Base-by-base conservation (phyloP, 2,113 vertebrate genomes). In the Anhinga rufa region DNA sequence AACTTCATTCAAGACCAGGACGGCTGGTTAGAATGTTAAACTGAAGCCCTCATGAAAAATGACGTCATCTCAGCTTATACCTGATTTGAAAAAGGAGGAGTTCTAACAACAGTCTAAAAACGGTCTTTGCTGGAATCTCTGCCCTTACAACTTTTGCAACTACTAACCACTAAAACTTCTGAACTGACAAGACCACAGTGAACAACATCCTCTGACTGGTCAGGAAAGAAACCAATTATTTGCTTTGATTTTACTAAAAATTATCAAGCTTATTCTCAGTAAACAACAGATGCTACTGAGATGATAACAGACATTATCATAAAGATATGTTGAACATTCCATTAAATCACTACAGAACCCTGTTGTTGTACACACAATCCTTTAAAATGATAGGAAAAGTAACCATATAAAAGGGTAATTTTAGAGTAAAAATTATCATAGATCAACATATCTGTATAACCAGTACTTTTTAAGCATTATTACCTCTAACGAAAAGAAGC, bases 1-100 rank as follows among this genome's bases (percentile, higher is more conserved):
- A 51, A 44, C 19, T 24, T 70, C 24, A 46, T 11, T 58, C 46
- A 58, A 49, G 46, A 19, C 10, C 40, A 69, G 40, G 12, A 13
- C 7, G 0, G 0, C 5, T 49, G 14, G 17, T 9, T 44, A 42
- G 54, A 78, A 65, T 12, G 34, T 21, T 18, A 79, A 29, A 46
- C 28, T 6, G 0, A 34, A 69, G 44, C 8, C 15, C 44, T 58
- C 26, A 18, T 1, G 14, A 82, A 57, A 92, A 62, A 55, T 14
- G 32, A 26, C 9, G 7, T 40, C 11, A 44, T 9, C 31, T 72
- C 49, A 54, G 36, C 26, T 58, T 7, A 10, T 2, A 32, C 7
- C n/a, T 3, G 31, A 71, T 14, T 10, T 26, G 51, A 78, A 66
- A 61, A 78, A 55, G 48, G 51, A 70, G 57, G 1, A 44, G 15